phyloP scores from a whole-genome alignment of 2,888 invertebrate species.

The Phorcus lineatus region DNA sequence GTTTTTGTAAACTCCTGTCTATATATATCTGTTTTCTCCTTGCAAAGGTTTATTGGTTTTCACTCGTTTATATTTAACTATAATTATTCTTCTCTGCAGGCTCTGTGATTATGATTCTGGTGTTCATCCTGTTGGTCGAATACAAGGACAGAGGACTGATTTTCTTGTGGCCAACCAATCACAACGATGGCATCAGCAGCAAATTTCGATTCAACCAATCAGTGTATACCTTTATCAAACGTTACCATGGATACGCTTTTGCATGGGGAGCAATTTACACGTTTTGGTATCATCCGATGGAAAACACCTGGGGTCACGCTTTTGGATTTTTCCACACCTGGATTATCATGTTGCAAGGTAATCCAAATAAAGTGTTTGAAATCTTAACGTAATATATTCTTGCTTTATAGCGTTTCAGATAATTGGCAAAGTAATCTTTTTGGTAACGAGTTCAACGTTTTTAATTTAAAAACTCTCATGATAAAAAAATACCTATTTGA shows the following conservation, averaged over 20 bases:
- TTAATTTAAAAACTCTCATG: no score
- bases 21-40: no score
- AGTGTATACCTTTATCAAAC: constrained; percentile 37
- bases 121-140: constrained; percentile 46
- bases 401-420: no score
- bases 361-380: no score
- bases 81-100: constrained; percentile 22
- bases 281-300: constrained; percentile 54
- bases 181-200: constrained; percentile 26
- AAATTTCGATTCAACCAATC: constrained; percentile 29
- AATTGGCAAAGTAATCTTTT: no score
- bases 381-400: no score
- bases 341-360: constrained; percentile 49
- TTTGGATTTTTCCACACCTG: constrained; percentile 45
- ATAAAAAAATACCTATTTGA: no score
- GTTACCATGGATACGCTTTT: constrained; percentile 50
- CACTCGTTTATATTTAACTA: no score
- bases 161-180: constrained; percentile 46
- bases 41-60: no score
- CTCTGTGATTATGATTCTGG: constrained; percentile 47
- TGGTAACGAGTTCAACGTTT: no score
- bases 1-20: no score
- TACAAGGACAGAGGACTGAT: constrained; percentile 46
- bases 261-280: constrained; percentile 48
- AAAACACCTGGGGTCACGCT: constrained; percentile 49